Conservation (phyloP, 2,113 vertebrate species). For the Caretta caretta region DNA sequence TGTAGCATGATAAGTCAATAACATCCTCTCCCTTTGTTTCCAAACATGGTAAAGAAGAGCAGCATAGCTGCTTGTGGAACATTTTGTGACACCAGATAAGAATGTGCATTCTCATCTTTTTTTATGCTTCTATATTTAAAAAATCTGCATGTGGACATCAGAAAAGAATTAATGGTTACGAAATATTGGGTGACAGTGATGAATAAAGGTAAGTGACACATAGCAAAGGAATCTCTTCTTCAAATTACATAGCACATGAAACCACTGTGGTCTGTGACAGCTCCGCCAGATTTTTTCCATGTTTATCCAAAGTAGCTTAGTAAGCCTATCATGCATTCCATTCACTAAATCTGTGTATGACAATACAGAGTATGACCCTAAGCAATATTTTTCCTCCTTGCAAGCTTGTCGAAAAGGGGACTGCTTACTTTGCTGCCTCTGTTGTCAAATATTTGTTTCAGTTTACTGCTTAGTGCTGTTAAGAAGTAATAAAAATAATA, state of each 20-base stretch:
- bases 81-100: conserved; percentile 50
- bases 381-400: not conserved
- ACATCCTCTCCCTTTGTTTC: conserved; percentile 66
- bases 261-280: conserved; percentile 75
- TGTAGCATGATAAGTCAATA: not conserved
- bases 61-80: conserved; percentile 47
- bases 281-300: conserved; percentile 77
- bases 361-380: conserved; percentile 59
- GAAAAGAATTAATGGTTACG: conserved; percentile 61
- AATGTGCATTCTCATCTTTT: conserved; percentile 69
- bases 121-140: conserved; percentile 38
- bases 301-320: conserved; percentile 75
- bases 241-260: conserved; percentile 70
- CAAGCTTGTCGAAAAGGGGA: conserved; percentile 28
- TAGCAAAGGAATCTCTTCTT: conserved; percentile 77
- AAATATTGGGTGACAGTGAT: conserved; percentile 64
- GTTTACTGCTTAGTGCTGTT: not conserved
- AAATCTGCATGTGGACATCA: conserved; percentile 66
- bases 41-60: conserved; percentile 58
- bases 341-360: conserved; percentile 64
- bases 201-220: conserved; percentile 80
- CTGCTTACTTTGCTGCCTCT: not conserved
- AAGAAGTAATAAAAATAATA: conserved; percentile 38
- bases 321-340: conserved; percentile 65
- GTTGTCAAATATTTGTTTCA: not conserved